A percentile compares a stretch with the other conserved stretches of the same genome.
phyloP scores from a whole-genome alignment of 2,888 invertebrate genomes.

The Pristionchus entomophagus region DNA sequence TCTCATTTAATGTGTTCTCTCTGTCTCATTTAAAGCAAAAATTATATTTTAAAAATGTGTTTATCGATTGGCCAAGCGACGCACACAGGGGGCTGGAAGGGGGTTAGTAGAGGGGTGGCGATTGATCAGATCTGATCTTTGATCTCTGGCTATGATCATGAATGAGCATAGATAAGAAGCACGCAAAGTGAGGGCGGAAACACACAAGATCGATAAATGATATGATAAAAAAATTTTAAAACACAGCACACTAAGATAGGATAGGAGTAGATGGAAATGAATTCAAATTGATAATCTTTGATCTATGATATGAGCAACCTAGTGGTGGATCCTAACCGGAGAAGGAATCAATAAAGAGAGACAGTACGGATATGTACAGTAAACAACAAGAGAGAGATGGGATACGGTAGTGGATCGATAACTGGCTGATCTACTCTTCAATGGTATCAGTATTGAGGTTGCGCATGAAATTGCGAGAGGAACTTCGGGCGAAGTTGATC shows the following conservation, averaged over 20 bases:
- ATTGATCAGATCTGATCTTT: slow-evolving; percentile 22
- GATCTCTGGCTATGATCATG: slow-evolving; percentile 26
- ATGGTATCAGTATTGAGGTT: slow-evolving; percentile 34
- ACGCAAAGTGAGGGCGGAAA: neutral
- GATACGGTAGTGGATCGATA: slow-evolving; percentile 34
- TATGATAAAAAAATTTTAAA: neutral
- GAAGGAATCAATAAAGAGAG: slow-evolving; percentile 16
- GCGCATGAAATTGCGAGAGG: slow-evolving; percentile 17
- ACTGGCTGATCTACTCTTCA: slow-evolving; percentile 31
- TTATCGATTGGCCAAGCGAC: slow-evolving; percentile 38
- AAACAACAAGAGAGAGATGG: slow-evolving; percentile 1
- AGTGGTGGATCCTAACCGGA: neutral
- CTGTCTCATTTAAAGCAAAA: too few relatives aligned
- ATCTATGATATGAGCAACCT: neutral
- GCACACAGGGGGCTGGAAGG: neutral
- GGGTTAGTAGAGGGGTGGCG: neutral
- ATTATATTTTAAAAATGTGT: neutral
- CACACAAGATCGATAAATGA: neutral
- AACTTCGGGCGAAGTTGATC: slow-evolving; percentile 41
- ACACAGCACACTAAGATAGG: neutral
- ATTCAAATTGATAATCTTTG: neutral
- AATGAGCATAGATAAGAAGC: slow-evolving; percentile 19
- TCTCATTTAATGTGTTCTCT: too few relatives aligned
- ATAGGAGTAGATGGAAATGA: neutral
- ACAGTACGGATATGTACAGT: slow-evolving; percentile 37